Evolutionary conservation across 2,113 vertebrate species (phyloP), one percentile per base, ranked within the genome.

Genomic region (Camelus dromedarius): DNA sequence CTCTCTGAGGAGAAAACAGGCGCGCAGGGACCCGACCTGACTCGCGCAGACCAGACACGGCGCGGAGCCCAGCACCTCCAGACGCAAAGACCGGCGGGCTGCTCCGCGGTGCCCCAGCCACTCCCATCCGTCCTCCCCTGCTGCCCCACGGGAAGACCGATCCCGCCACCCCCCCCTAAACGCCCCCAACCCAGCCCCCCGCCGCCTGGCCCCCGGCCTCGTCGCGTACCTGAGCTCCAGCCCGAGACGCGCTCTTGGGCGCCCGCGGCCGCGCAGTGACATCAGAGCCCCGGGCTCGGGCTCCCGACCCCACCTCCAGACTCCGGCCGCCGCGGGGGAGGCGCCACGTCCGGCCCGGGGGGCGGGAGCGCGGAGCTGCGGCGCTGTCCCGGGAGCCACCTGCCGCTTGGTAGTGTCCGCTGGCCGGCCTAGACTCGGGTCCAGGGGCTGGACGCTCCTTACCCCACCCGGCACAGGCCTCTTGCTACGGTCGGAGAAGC

Each of bases 301-400:
- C 91, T 81, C 80, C 92, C 50, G 75, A 96, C 94, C 95, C 97
- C 97, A 94, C 94, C 97, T 96, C 96, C 95, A 2, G 80, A 75
- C 84, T 90, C 91, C 20, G 8, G 85, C 72, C 42, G 75, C 80
- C 10, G 22, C 81, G 32, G 81, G 97, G 96, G 93, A 94, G 97
- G 96, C 64, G 96, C 96, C 96, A 89, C 72, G 70, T 90, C 96
- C 75, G 46, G 79, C 79, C 8, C 93, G 8, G 42, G 32, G 87
- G 88, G 95, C 77, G 89, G 92, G 96, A 89, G 96, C 82, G 19
- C n/a, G 0, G 77, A 56, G 52, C 52, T 0, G 38, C n/a, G 2
- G 86, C 11, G 24, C 95, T 62, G 95, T 14, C 46, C 35, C 18
- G 2, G 62, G 84, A 92, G 93, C 76, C 26, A n/a, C 95, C 86